Conservation (phyloP, 2,888 invertebrate species). For the Drosophila formosana region DNA sequence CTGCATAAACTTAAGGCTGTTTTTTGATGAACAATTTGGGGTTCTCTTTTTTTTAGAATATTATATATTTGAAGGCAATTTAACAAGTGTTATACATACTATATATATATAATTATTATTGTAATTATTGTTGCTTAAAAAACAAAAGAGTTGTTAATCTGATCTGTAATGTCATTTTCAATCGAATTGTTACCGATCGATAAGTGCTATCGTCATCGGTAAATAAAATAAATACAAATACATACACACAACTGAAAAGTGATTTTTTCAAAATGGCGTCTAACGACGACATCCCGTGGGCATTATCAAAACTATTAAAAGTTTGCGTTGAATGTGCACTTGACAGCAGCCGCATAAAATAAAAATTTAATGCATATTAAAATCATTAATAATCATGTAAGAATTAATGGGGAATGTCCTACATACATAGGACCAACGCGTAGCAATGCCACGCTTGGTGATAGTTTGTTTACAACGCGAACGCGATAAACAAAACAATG, state of each 20-base stretch:
- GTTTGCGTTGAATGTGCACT: background rate
- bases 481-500: slow-evolving; percentile 17
- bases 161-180: slow-evolving; percentile 70
- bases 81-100: slow-evolving; percentile 63
- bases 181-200: slow-evolving; percentile 62
- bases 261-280: slow-evolving; percentile 20
- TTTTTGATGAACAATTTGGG: slow-evolving; percentile 74
- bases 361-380: too few species aligned
- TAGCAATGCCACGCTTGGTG: background rate
- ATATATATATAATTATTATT: slow-evolving; percentile 59
- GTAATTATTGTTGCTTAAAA: slow-evolving; percentile 73
- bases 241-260: slow-evolving; percentile 14
- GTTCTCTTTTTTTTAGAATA: slow-evolving; percentile 61
- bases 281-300: background rate
- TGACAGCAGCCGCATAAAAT: too few species aligned
- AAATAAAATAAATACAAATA: slow-evolving; percentile 57
- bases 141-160: slow-evolving; percentile 61
- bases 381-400: too few species aligned
- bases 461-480: slow-evolving; percentile 15
- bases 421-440: background rate
- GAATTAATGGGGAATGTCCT: too few species aligned
- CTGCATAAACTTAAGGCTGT: slow-evolving; percentile 77
- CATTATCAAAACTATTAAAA: background rate
- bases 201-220: slow-evolving; percentile 38
- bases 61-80: slow-evolving; percentile 72